Percentiles rank a stretch among this genome's conserved stretches.
Evolutionary conservation across 2,797 vertebrate species (phyloP).

Genomic region (Chiloscyllium punctatum): DNA sequence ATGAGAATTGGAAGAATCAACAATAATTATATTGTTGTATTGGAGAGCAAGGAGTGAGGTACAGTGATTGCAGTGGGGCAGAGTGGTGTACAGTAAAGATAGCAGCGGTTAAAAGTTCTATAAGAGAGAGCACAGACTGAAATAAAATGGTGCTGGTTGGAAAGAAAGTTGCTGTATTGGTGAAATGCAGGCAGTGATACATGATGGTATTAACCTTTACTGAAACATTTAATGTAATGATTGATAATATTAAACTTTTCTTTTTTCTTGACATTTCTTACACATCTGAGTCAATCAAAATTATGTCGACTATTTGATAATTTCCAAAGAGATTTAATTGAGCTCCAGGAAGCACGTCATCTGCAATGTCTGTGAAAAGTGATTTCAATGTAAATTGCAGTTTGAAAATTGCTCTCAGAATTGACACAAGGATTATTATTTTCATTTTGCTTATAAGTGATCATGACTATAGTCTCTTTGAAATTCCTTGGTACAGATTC

Average conservation of each 20-base stretch:
- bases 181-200: background rate
- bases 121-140: background rate
- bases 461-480: background rate
- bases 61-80: background rate
- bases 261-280: background rate
- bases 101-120: background rate
- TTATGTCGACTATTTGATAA: background rate
- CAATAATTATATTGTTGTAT: background rate
- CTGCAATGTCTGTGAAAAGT: background rate
- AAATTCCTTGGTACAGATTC: background rate
- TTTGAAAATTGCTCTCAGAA: background rate
- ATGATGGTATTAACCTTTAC: background rate
- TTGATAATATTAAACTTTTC: background rate
- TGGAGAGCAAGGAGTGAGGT: background rate
- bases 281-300: background rate
- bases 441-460: background rate
- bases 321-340: background rate
- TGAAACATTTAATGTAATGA: background rate
- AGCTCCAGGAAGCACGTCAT: background rate
- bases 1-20: background rate
- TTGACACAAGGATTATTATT: background rate
- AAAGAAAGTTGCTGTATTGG: background rate
- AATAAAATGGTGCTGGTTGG: background rate
- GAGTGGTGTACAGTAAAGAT: background rate
- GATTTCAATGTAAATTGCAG: background rate